Evolutionary conservation across 2,888 invertebrate genomes (phyloP).

Genomic region (Gerris lacustris): DNA sequence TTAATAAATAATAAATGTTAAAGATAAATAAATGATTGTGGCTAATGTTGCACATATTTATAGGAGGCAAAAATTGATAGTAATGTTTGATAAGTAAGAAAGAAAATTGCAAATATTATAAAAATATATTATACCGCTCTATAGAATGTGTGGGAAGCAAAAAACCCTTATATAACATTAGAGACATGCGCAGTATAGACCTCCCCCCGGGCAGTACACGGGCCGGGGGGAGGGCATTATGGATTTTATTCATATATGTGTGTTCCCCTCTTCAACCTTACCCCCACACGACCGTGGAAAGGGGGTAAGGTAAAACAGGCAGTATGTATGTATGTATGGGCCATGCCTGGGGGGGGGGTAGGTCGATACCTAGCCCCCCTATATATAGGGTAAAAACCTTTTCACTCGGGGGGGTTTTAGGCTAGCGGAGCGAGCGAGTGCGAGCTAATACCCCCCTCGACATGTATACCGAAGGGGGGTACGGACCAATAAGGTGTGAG

Average conservation of each 20-base stretch:
- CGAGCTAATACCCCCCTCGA: not conserved
- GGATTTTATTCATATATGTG: constrained; percentile 5
- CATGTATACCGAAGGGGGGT: not conserved
- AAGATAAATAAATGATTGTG: too few species aligned
- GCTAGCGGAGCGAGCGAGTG: constrained; percentile 5
- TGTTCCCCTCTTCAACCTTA: not conserved
- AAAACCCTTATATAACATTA: not conserved
- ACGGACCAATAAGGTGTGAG: constrained; percentile 3
- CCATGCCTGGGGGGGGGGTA: not conserved
- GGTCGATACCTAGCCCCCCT: not conserved
- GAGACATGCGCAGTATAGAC: not conserved
- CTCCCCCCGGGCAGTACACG: too few species aligned
- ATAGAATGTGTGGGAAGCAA: too few species aligned
- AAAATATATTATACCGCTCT: too few species aligned
- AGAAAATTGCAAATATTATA: too few species aligned
- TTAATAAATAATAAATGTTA: too few species aligned
- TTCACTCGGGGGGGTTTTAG: not conserved
- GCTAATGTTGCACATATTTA: too few species aligned
- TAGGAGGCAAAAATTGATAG: too few species aligned
- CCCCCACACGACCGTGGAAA: not conserved
- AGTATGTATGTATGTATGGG: constrained; percentile 1
- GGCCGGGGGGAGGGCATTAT: not conserved
- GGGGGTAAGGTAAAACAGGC: not conserved
- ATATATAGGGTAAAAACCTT: too few species aligned
- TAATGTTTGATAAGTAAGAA: too few species aligned